Conservation (phyloP, 1,140 invertebrate genomes). For the Neodiprion pinetum region DNA sequence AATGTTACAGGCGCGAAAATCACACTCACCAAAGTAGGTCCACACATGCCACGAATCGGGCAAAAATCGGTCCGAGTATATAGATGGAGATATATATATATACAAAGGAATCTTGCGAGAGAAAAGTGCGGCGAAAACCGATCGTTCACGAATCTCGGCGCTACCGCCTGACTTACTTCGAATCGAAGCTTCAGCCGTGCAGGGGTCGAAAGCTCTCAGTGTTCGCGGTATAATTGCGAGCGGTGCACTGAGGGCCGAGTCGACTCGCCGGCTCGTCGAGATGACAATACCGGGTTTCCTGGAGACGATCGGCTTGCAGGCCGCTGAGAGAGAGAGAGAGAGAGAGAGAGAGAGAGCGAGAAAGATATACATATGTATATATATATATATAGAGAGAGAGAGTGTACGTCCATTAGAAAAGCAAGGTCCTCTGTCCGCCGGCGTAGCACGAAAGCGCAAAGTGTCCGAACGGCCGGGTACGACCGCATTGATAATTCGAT, state of each 20-base stretch:
- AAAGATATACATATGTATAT: no score
- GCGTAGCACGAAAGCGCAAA: slow-evolving; percentile 22
- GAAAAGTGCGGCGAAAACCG: no score
- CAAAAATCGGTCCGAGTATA: no score
- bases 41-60: no score
- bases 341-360: no score
- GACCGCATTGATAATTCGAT: slow-evolving; percentile 61
- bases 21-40: no score
- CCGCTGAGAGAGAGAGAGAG: slow-evolving; percentile 21
- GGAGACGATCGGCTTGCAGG: slow-evolving; percentile 35
- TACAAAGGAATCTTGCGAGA: no score
- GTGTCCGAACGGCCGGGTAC: slow-evolving; percentile 43
- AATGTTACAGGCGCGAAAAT: no score
- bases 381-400: no score
- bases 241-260: neutral
- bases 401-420: slow-evolving; percentile 39
- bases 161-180: no score
- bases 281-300: slow-evolving; percentile 9
- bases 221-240: neutral
- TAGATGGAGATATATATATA: no score
- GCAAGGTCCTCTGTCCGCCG: slow-evolving; percentile 37
- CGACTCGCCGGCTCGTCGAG: neutral
- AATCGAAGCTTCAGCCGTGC: neutral
- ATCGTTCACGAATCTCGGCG: no score
- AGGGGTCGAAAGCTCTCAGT: neutral